These are phyloP conservation scores for Penaeus vannamei DNA, from an alignment of 1,140 invertebrate genomes.

Conservation along the genomic window DNA sequence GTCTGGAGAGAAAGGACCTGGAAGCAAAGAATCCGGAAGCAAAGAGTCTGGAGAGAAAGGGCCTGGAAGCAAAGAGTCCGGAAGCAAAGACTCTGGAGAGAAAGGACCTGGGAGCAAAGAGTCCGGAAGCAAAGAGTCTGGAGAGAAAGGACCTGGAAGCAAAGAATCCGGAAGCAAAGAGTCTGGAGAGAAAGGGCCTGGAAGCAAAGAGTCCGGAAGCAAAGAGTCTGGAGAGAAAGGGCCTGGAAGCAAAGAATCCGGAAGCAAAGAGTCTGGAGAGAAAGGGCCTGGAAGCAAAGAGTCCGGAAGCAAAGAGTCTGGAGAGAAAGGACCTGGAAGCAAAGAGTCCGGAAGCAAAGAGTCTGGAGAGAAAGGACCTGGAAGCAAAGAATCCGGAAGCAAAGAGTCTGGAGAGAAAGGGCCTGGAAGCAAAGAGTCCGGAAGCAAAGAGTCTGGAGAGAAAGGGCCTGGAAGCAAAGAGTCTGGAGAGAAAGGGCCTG, in stretches of 20 bases:
- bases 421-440: neutral
- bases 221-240: conserved; percentile 8
- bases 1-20: neutral
- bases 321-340: neutral
- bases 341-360: conserved; percentile 41
- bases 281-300: conserved; percentile 20
- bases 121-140: neutral
- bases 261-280: neutral
- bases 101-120: neutral
- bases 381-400: neutral
- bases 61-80: conserved; percentile 14
- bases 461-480: neutral
- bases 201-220: conserved; percentile 34
- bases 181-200: conserved; percentile 23
- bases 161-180: too few species aligned
- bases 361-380: neutral
- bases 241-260: conserved; percentile 34
- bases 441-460: too few species aligned
- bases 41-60: conserved; percentile 21
- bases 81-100: conserved; percentile 31
- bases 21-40: conserved; percentile 24
- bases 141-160: neutral
- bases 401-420: neutral
- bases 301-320: conserved; percentile 33
- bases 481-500: conserved; percentile 25